A percentile compares a stretch with the other conserved stretches of the same genome.
Evolutionary conservation across 2,888 invertebrate species (phyloP).

Genomic region (Aphodius sticticus): DNA sequence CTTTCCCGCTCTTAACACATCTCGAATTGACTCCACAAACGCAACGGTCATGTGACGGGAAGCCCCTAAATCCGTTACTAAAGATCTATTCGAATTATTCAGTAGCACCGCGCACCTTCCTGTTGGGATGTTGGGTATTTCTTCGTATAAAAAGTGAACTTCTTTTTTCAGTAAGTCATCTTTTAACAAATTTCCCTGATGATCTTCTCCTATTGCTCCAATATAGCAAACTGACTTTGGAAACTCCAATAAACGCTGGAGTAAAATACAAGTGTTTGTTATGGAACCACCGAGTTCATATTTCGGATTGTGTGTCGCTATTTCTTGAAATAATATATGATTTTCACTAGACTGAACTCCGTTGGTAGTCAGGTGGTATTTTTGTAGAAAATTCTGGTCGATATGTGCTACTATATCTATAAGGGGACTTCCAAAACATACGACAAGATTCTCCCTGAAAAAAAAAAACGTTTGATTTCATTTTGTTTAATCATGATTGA

Average conservation of each 20-base stretch:
- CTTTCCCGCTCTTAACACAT: conserved; percentile 33
- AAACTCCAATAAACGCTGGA: conserved; percentile 38
- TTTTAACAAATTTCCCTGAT: conserved; percentile 40
- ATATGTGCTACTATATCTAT: conserved; percentile 45
- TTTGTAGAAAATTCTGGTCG: conserved; percentile 42
- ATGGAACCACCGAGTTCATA: conserved; percentile 46
- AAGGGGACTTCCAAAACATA: conserved; percentile 45
- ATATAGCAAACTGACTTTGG: conserved; percentile 38
- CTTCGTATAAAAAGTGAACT: conserved; percentile 39
- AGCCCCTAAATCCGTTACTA: conserved; percentile 47
- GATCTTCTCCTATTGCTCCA: conserved; percentile 46
- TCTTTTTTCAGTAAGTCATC: conserved; percentile 38
- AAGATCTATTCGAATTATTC: conserved; percentile 42
- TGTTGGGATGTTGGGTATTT: conserved; percentile 37
- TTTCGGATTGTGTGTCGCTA: conserved; percentile 32
- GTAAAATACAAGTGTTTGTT: conserved; percentile 44
- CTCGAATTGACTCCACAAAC: conserved; percentile 33
- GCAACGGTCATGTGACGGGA: conserved; percentile 40
- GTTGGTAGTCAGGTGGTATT: conserved; percentile 43
- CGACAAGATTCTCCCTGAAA: conserved; percentile 32
- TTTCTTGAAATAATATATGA: conserved; percentile 40
- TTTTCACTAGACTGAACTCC: conserved; percentile 28
- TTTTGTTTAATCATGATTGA: neutral
- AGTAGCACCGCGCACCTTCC: conserved; percentile 47
- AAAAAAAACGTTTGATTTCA: neutral